Conservation (phyloP, 2,888 invertebrate species). For the Gari tellinella region DNA sequence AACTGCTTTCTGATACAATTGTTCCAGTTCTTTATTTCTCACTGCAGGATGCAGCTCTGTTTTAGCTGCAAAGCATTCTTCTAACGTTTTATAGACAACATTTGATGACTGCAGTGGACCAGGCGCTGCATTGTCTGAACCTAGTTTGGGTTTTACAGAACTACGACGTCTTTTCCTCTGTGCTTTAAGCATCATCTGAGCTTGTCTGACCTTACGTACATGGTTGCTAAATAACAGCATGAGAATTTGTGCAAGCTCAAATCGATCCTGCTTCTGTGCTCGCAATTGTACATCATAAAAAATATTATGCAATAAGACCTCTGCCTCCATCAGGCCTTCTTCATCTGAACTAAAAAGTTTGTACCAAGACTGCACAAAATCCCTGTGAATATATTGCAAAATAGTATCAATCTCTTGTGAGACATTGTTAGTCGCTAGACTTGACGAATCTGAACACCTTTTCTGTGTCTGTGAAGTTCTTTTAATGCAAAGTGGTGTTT, state of each 20-base stretch:
- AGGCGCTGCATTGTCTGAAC: slow-evolving; percentile 5
- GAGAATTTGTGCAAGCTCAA: slow-evolving; percentile 44
- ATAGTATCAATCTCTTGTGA: slow-evolving; percentile 25
- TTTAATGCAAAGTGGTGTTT: no score
- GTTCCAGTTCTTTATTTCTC: slow-evolving; percentile 49
- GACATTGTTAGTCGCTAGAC: neutral
- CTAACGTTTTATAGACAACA: slow-evolving; percentile 43
- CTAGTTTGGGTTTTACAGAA: slow-evolving; percentile 10
- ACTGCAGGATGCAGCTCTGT: slow-evolving; percentile 61
- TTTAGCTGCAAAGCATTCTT: slow-evolving; percentile 61
- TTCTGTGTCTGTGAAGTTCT: no score
- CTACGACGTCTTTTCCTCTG: slow-evolving; percentile 36
- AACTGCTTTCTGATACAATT: slow-evolving; percentile 53
- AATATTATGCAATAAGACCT: slow-evolving; percentile 55
- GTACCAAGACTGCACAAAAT: slow-evolving; percentile 77
- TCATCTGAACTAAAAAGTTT: slow-evolving; percentile 63
- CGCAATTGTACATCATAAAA: slow-evolving; percentile 49
- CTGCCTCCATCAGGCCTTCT: slow-evolving; percentile 63
- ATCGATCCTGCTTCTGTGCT: slow-evolving; percentile 44
- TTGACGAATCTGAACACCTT: no score
- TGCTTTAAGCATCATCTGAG: slow-evolving; percentile 36
- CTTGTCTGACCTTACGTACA: slow-evolving; percentile 50
- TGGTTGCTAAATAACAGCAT: slow-evolving; percentile 50
- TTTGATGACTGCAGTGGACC: slow-evolving; percentile 4
- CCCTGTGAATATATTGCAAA: slow-evolving; percentile 55